These are phyloP conservation scores for Astreopora myriophthalma DNA, from an alignment of 64 coral and sea anemone genomes.

Conservation along the genomic window DNA sequence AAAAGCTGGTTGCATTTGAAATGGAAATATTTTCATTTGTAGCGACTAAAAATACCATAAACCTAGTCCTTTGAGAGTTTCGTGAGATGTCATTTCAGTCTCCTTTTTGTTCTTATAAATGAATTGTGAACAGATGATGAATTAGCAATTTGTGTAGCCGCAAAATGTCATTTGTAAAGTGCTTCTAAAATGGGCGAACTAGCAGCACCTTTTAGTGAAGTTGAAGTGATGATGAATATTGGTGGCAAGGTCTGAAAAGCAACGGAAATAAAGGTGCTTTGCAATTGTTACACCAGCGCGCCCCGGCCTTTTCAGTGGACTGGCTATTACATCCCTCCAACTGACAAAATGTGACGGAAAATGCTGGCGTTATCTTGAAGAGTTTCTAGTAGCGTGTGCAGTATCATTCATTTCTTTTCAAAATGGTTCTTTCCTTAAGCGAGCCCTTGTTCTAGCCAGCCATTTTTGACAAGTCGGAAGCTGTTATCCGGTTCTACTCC, in stretches of 20 bases:
- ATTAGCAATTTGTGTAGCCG: constrained; percentile 41
- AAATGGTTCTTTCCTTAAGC: neutral
- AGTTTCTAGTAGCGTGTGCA: neutral
- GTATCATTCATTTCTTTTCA: neutral
- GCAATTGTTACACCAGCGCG: too few species aligned
- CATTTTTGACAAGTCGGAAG: neutral
- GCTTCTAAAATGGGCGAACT: neutral
- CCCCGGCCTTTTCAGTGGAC: too few species aligned
- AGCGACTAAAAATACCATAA: neutral
- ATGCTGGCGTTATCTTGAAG: neutral
- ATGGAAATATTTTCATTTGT: neutral
- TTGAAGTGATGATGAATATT: constrained; percentile 1
- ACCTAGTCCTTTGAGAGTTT: neutral
- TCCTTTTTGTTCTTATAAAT: neutral
- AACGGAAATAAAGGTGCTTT: neutral
- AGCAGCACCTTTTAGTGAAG: constrained; percentile 26
- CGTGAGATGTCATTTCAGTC: neutral
- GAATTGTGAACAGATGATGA: neutral
- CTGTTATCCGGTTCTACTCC: neutral
- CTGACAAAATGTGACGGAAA: neutral
- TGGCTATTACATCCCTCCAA: neutral
- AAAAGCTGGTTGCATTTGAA: neutral
- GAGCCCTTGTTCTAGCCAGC: neutral
- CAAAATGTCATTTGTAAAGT: constrained; percentile 12
- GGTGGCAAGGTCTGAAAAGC: neutral